Evolutionary conservation across 2,113 vertebrate species (phyloP).

Genomic region (Salvelinus sp.): DNA sequence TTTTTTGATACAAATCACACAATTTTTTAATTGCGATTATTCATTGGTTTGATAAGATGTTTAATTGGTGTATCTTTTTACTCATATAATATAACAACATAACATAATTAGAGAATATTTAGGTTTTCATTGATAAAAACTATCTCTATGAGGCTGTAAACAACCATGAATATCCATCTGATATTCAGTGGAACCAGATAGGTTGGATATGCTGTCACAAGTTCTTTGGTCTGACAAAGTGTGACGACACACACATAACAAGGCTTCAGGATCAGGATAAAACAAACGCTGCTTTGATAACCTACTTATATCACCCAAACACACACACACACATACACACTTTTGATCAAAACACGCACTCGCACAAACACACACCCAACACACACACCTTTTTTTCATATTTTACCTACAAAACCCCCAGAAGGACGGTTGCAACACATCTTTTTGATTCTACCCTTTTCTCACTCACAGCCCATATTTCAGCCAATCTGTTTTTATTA

Average conservation of each 20-base stretch:
- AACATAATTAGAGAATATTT: background rate
- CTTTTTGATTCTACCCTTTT: background rate
- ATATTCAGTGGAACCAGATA: slow-evolving; percentile 5
- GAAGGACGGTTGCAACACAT: background rate
- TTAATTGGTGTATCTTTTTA: background rate
- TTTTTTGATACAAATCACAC: background rate
- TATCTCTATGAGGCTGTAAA: background rate
- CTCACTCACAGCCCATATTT: background rate
- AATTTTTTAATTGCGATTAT: background rate
- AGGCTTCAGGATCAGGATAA: background rate
- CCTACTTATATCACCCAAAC: background rate
- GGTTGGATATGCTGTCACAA: slow-evolving; percentile 5
- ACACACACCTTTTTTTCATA: no score
- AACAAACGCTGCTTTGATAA: background rate
- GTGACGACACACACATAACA: background rate
- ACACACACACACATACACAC: background rate
- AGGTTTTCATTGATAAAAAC: background rate
- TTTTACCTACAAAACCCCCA: background rate
- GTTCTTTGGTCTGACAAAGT: background rate
- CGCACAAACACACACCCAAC: no score
- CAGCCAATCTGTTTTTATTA: slow-evolving; percentile 40
- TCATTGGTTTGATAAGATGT: background rate
- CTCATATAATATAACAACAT: background rate
- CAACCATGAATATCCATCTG: background rate
- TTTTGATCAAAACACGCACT: no score